Base-by-base conservation (phyloP, 2,797 vertebrate species). In the Xenentodon cancila region DNA sequence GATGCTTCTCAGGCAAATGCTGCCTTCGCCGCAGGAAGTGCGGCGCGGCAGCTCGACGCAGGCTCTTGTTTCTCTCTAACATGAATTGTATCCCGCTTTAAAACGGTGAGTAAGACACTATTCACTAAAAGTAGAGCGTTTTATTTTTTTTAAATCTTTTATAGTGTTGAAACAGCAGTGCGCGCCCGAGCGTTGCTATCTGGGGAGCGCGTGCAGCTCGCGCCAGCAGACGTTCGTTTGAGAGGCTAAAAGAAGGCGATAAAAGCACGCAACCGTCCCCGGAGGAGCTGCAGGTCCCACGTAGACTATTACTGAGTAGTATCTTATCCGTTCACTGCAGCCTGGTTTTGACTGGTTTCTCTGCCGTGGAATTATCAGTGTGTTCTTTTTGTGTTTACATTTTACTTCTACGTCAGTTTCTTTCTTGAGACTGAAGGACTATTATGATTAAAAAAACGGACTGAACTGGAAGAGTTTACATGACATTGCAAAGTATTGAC, bases 1-100 rank as follows among this genome's bases (percentile, higher is more conserved):
- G 89, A 89, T 87, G 91, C 89, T 90, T 89, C 90, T 88, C 89
- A 87, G 89, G 88, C 91, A 76, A 88, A 80, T 32, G 79, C 87
- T 79, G 89, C 85, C 67, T 85, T 74, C 83, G 57, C 65, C 74
- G 91, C 88, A 89, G 90, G 89, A 91, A 90, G 87, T 79, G 80
- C 48, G 53, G 16, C 75, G 65, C 42, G 54, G 85, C 86, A 21
- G 71, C 68, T 82, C 79, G 37, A 87, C 89, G 90, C 91, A 92
- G 90, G 85, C 90, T 82, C 82, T 45, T 0, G 21, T 17, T 47
- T 49, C 40, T 52, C 70, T 68, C 69, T 27, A 40, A 16, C 37
- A 87, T 81, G 85, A 87, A 13, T 43, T 30, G 60, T 72, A 53
- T 49, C 49, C 54, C n/a, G 77, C 86, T 71, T 64, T 86, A 71